Evolutionary conservation across 2,113 vertebrate species (phyloP).

Genomic region (Caretta caretta): DNA sequence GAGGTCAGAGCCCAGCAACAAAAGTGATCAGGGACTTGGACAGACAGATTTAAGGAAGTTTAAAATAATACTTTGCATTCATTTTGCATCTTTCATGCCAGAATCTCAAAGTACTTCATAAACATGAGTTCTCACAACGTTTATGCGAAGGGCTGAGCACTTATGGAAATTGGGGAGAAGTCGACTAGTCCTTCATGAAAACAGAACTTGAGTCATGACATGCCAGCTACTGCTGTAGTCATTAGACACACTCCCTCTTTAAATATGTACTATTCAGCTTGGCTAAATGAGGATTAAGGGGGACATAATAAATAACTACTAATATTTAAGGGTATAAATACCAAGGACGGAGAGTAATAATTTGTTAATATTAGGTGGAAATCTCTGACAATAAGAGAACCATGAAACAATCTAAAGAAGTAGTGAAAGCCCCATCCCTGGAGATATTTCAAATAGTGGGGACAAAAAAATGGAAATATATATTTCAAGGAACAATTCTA

Average conservation of each 20-base stretch:
- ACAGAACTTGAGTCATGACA: not conserved
- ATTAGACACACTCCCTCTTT: not conserved
- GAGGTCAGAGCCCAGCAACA: constrained; percentile 15
- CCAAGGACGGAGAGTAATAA: not conserved
- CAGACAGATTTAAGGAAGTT: not conserved
- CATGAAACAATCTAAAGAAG: not conserved
- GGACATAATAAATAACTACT: not conserved
- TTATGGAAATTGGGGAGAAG: not conserved
- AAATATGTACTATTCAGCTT: not conserved
- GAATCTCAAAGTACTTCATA: not conserved
- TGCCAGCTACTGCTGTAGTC: not conserved
- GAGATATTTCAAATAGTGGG: not conserved
- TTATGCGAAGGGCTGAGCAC: not conserved
- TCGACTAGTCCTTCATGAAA: not conserved
- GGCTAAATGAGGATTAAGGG: not conserved
- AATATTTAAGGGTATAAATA: not conserved
- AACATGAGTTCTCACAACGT: not conserved
- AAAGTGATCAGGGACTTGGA: not conserved
- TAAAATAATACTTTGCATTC: not conserved
- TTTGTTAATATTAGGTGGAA: not conserved
- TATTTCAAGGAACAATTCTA: fast-evolving
- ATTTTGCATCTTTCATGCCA: not conserved
- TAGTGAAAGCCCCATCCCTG: not conserved
- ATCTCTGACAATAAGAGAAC: not conserved
- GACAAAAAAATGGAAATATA: not conserved